These are phyloP conservation scores for Drosophila auraria DNA, from an alignment of 1,140 invertebrate species.

Conservation along the genomic window DNA sequence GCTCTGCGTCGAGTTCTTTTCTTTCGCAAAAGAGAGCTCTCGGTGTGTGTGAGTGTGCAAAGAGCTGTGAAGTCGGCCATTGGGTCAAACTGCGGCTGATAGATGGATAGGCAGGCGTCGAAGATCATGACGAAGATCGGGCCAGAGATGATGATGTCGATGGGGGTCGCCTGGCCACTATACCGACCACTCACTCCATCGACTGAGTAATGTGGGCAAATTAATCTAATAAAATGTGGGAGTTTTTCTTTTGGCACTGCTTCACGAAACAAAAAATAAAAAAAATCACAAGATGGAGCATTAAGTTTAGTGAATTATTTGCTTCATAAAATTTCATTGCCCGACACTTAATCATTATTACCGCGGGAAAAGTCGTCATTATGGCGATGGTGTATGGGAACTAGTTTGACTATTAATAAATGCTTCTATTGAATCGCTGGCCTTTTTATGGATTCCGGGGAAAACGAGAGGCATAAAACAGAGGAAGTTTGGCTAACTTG, in stretches of 20 bases:
- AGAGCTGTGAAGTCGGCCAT: slow-evolving; percentile 82
- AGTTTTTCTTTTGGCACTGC: slow-evolving; percentile 44
- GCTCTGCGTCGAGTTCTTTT: slow-evolving; percentile 25
- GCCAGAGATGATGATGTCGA: slow-evolving; percentile 37
- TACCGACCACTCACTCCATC: slow-evolving; percentile 12
- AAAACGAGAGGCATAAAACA: slow-evolving; percentile 5
- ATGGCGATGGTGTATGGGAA: slow-evolving; percentile 31
- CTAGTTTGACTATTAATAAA: slow-evolving; percentile 51
- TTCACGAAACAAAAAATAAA: slow-evolving; percentile 6
- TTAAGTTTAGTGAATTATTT: slow-evolving; percentile 57
- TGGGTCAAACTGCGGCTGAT: slow-evolving; percentile 79
- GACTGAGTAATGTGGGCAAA: slow-evolving; percentile 72
- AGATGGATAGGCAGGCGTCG: slow-evolving; percentile 66
- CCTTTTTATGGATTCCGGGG: slow-evolving; percentile 25
- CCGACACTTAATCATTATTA: slow-evolving; percentile 58
- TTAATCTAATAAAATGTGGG: slow-evolving; percentile 83
- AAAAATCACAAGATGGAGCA: slow-evolving; percentile 31
- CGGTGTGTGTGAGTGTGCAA: slow-evolving; percentile 38
- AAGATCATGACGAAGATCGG: slow-evolving; percentile 63
- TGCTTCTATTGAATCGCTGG: slow-evolving; percentile 39
- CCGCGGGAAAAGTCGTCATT: slow-evolving; percentile 30
- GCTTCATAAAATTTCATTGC: slow-evolving; percentile 62
- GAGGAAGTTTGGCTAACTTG: slow-evolving; percentile 21
- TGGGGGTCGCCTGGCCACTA: slow-evolving; percentile 50
- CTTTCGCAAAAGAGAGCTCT: slow-evolving; percentile 9